Conservation (phyloP, 2,888 invertebrate genomes). For the Dynastes hyllus region DNA sequence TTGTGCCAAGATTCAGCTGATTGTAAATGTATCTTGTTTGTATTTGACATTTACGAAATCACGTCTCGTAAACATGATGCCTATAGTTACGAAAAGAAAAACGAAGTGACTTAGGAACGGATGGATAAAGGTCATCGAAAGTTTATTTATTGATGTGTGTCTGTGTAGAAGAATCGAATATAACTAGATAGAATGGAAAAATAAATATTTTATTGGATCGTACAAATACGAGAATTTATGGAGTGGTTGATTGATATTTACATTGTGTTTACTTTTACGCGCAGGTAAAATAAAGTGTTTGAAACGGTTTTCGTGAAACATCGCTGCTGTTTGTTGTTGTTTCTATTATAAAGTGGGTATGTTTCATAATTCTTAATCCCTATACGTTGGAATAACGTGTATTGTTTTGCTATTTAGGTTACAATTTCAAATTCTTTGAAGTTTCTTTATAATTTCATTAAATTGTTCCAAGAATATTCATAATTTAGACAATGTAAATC, state of each 20-base stretch:
- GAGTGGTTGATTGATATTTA: conserved; percentile 19
- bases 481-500: too few relatives aligned
- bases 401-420: too few relatives aligned
- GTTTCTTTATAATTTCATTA: too few relatives aligned
- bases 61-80: background rate
- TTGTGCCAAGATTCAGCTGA: too few relatives aligned
- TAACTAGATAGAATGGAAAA: conserved; percentile 4
- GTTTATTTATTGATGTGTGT: background rate
- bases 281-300: conserved; percentile 3
- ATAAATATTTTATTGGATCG: conserved; percentile 11
- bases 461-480: too few relatives aligned
- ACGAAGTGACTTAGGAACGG: background rate
- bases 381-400: background rate
- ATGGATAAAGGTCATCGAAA: background rate
- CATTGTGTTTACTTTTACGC: background rate
- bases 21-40: background rate
- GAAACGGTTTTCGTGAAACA: background rate
- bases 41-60: conserved; percentile 35
- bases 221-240: conserved; percentile 18
- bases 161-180: background rate
- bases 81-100: background rate
- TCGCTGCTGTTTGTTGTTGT: background rate
- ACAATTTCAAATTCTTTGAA: too few relatives aligned
- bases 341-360: background rate
- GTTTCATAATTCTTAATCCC: background rate